Conservation (phyloP, 2,797 vertebrate species). For the Hemibagrus guttatus region DNA sequence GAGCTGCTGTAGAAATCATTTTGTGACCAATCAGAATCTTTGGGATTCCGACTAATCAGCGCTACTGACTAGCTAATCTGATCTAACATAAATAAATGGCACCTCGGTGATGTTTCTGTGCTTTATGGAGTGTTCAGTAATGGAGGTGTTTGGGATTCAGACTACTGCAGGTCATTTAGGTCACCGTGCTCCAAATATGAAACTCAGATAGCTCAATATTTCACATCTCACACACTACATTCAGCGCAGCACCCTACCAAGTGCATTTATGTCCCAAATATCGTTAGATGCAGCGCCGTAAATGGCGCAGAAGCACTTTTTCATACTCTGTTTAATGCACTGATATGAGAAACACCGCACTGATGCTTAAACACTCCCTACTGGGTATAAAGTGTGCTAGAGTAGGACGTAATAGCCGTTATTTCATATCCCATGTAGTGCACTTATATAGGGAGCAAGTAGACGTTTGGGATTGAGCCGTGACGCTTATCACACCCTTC, state of each 20-base stretch:
- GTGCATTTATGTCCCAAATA: neutral
- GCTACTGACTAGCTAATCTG: neutral
- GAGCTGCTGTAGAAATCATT: neutral
- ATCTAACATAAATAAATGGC: neutral
- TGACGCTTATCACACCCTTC: conserved; percentile 31
- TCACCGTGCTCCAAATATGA: conserved; percentile 4
- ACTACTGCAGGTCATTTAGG: neutral
- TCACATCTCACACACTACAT: neutral
- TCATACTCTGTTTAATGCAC: neutral
- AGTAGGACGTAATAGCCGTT: neutral
- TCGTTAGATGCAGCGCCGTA: neutral
- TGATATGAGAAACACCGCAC: neutral
- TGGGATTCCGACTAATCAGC: neutral
- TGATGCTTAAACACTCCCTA: neutral
- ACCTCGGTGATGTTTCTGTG: neutral
- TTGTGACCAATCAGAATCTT: neutral
- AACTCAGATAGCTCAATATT: conserved; percentile 9
- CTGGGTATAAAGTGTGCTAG: neutral
- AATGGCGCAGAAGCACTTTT: neutral
- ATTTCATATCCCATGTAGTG: conserved; percentile 12
- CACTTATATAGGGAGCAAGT: conserved; percentile 1
- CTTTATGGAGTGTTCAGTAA: neutral
- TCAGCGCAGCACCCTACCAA: too few species aligned
- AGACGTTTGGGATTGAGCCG: conserved; percentile 26
- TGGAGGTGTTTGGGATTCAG: conserved; percentile 6